Conservation (phyloP, 2,888 invertebrate species). For the Epiblema foenella region DNA sequence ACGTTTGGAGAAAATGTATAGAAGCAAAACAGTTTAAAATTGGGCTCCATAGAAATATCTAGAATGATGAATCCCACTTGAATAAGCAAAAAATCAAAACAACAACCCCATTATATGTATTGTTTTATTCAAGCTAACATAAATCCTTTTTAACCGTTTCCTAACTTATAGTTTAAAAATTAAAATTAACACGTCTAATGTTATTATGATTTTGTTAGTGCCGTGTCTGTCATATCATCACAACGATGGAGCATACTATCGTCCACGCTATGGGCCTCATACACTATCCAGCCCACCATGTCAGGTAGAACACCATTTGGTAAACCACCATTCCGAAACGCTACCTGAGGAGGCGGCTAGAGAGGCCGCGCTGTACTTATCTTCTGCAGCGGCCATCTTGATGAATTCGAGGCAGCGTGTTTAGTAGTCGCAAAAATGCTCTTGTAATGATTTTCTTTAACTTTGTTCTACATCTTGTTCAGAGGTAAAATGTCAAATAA, state of each 20-base stretch:
- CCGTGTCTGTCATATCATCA: background rate
- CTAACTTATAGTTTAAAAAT: background rate
- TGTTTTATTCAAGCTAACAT: background rate
- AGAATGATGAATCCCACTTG: too few relatives aligned
- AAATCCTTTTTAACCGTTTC: background rate
- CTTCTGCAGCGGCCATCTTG: too few relatives aligned
- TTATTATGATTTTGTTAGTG: background rate
- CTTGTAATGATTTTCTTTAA: too few relatives aligned
- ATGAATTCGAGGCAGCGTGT: too few relatives aligned
- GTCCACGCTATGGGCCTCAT: background rate
- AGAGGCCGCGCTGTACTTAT: too few relatives aligned
- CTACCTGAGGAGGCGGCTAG: too few relatives aligned
- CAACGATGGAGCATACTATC: background rate
- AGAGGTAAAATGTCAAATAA: background rate
- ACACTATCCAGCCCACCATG: background rate
- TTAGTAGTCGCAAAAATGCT: background rate
- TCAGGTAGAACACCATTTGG: background rate
- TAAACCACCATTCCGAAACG: background rate
- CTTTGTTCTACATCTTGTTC: constrained; percentile 3
- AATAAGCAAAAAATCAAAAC: too few relatives aligned
- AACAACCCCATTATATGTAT: background rate
- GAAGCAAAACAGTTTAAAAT: too few relatives aligned
- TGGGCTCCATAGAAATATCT: too few relatives aligned
- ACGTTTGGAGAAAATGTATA: too few relatives aligned
- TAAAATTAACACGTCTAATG: background rate